Evolutionary conservation across 2,113 vertebrate genomes (phyloP), one percentile per base, ranked within the genome.

Genomic region (Octodon degus): DNA sequence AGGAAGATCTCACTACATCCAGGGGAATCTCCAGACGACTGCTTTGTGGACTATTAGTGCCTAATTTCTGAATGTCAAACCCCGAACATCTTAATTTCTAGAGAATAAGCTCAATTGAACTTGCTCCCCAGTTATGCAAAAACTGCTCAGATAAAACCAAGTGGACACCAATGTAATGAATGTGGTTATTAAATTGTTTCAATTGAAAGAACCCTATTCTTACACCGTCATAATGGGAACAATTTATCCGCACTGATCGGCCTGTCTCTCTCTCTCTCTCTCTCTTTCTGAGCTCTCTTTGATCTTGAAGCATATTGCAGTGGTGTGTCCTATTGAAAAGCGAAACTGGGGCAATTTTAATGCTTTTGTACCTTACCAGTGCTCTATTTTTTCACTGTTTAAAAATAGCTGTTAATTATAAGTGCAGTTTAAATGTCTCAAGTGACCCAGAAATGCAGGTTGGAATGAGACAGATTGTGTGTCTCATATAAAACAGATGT

Each of bases 351-450:
- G 99, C 99, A 99, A 99, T 99, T 99, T 99, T 99, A 99, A 99
- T 99, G 99, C 99, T 99, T 99, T 99, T 99, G 99, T 99, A 99
- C 99, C 99, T 99, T 99, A 99, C 99, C 99, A 99, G 98, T 99
- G 99, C 99, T 99, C 99, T 99, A 99, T 99, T 99, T 99, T 99
- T 99, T 99, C 97, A 47, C 99, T 99, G 99, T 99, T 99, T 99
- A 99, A 99, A 99, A 99, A 99, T 99, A 99, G 99, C 99, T 99
- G 99, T 99, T 99, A 99, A 99, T 99, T 99, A 99, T 99, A 99
- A 99, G 99, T 99, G 99, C 99, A 99, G 99, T 99, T 99, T 99
- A 99, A 99, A 99, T 99, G 99, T 99, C 99, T 99, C 99, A 99
- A 99, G 99, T 99, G 99, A 99, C 99, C 99, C 99, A 99, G 99